phyloP scores from a whole-genome alignment of 2,797 vertebrate genomes.

The Peromyscus melanophrys region DNA sequence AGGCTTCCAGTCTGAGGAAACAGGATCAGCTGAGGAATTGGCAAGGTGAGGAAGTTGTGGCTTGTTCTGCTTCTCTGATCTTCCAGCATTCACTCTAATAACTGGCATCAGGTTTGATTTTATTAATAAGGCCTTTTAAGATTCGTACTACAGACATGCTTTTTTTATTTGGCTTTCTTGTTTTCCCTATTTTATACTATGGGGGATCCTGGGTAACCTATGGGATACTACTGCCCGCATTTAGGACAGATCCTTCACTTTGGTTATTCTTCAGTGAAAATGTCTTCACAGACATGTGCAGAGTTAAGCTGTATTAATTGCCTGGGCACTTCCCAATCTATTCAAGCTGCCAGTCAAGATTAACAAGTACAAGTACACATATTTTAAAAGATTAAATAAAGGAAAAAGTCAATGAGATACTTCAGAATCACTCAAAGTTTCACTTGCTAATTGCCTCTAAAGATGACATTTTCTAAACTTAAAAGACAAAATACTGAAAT shows the following conservation, averaged over 20 bases:
- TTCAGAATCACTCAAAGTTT: not conserved
- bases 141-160: too few species aligned
- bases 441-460: not conserved
- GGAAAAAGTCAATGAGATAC: not conserved
- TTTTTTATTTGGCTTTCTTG: not conserved
- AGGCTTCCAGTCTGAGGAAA: too few species aligned
- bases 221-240: too few species aligned
- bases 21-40: too few species aligned
- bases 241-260: not conserved
- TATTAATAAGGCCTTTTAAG: too few species aligned
- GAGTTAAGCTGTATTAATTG: not conserved
- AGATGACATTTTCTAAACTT: not conserved
- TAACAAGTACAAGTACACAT: not conserved
- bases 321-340: not conserved
- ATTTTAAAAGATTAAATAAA: not conserved
- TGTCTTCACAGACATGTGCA: too few species aligned
- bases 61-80: too few species aligned
- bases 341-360: not conserved
- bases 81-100: too few species aligned
- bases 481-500: not conserved
- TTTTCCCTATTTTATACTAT: not conserved
- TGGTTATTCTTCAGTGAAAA: not conserved
- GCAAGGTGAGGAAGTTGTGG: too few species aligned
- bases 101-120: too few species aligned
- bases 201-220: not conserved